Conservation (phyloP, 2,797 vertebrate species). For the Mormyrops attenuatus region DNA sequence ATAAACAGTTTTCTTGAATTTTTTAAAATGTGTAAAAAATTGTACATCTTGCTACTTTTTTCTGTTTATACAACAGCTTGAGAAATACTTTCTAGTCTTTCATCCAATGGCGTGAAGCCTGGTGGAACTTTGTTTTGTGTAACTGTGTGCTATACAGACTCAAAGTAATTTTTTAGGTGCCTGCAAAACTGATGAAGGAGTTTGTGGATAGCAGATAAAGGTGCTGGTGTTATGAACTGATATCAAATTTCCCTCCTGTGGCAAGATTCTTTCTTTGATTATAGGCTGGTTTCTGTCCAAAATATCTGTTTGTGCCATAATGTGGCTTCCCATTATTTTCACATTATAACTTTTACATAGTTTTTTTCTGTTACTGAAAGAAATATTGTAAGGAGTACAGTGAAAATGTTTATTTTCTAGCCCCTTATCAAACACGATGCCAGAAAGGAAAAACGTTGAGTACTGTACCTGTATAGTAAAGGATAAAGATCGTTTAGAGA, state of each 20-base stretch:
- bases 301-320: not conserved
- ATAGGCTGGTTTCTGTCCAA: conserved; percentile 5
- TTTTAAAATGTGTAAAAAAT: not conserved
- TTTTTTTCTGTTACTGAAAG: conserved; percentile 37
- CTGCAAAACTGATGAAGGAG: conserved; percentile 8
- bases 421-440: conserved; percentile 42
- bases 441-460: conserved; percentile 38
- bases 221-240: conserved; percentile 42
- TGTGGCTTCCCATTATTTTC: not conserved
- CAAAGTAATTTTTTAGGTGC: not conserved
- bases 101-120: not conserved
- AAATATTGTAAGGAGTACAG: conserved; percentile 32
- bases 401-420: conserved; percentile 30
- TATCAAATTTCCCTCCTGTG: conserved; percentile 44
- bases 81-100: not conserved
- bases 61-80: not conserved
- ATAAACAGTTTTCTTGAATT: not conserved
- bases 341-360: conserved; percentile 38
- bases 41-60: not conserved
- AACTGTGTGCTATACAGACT: not conserved
- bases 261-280: conserved; percentile 34
- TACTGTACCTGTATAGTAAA: conserved; percentile 54
- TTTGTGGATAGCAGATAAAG: conserved; percentile 22
- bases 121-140: not conserved
- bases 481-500: conserved; percentile 35